Evolutionary conservation across 2,888 invertebrate genomes (phyloP), one percentile per base, ranked within the genome.

Genomic region (Euzophera pinguis): DNA sequence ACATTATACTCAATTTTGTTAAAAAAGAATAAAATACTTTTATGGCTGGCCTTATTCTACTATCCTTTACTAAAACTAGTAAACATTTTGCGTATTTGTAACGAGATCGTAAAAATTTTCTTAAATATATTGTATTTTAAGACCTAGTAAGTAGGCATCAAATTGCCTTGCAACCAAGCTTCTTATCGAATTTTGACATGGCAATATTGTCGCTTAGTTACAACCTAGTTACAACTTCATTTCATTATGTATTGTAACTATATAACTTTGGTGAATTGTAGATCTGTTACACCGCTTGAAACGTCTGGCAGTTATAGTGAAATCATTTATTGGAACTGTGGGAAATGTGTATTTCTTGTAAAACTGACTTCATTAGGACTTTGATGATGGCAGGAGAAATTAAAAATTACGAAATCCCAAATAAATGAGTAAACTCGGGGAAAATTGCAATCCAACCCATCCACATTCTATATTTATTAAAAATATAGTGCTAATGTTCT

Each of bases 171-270:
- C 32, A 16, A 22, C 5, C 8, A 7, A 1, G 14, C n/a, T 14
- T 32, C 13, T 45, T 45, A 58, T 53, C 55, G 47, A 50, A 49
- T 52, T 27, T 13, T 13, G 8, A 29, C 12, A n/a, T 29, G 45
- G 32, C 45, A 16, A 45, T 14, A 34, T 34, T 45, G 32, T 45
- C 10, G 45, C 14, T 5, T 45, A 14, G 45, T 34, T 29, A 43
- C 29, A 29, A 27, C 13, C 9, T 43, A 29, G 43, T 29, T 27
- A 45, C 45, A 45, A 45, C 45, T 45, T 45, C 45, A 45, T 45
- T 16, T 34, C 16, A 22, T 2, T 22, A 6, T 32, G 1, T 7
- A 32, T 32, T 4, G 32, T 32, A 9, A 29, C 7, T 32, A 4
- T 22, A 22, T 22, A 22, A n/a, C n/a, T n/a, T 22, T 22, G 22